A percentile compares a stretch with the other conserved stretches of the same genome.
Evolutionary conservation across 1,140 invertebrate genomes (phyloP).

Genomic region (Chymomyza costata): DNA sequence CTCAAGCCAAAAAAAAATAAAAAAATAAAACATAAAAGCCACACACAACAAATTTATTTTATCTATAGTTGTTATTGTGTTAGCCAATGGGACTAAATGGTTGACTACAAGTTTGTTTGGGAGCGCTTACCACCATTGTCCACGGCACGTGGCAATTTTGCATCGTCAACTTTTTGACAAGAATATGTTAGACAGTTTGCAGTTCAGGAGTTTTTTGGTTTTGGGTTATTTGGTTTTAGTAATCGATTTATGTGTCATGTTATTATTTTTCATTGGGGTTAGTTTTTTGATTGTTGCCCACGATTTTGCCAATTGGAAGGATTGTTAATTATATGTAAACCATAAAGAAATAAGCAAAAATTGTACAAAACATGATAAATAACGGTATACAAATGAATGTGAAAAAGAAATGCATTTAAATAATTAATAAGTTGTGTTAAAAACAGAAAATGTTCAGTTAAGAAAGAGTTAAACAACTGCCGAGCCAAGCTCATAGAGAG

Average conservation of each 20-base stretch:
- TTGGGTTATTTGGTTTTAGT: neutral
- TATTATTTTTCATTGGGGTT: neutral
- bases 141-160: conserved; percentile 51
- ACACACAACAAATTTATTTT: too few species aligned
- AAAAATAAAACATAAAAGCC: too few species aligned
- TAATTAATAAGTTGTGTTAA: neutral
- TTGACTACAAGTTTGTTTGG: too few species aligned
- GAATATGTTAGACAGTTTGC: neutral
- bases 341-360: too few species aligned
- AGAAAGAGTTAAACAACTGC: too few species aligned
- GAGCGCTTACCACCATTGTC: conserved; percentile 56
- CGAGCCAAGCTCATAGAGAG: too few species aligned
- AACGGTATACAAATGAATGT: neutral
- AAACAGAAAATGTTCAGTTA: too few species aligned
- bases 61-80: too few species aligned
- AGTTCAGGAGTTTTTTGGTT: neutral
- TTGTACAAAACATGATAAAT: too few species aligned
- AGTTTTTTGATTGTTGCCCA: neutral
- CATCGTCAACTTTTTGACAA: conserved; percentile 48
- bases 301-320: neutral
- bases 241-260: neutral
- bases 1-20: too few species aligned
- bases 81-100: too few species aligned
- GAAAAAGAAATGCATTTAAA: conserved; percentile 1
- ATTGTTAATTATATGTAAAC: too few species aligned